Evolutionary conservation across 2,797 vertebrate species (phyloP).

Genomic region (Antrozous pallidus): DNA sequence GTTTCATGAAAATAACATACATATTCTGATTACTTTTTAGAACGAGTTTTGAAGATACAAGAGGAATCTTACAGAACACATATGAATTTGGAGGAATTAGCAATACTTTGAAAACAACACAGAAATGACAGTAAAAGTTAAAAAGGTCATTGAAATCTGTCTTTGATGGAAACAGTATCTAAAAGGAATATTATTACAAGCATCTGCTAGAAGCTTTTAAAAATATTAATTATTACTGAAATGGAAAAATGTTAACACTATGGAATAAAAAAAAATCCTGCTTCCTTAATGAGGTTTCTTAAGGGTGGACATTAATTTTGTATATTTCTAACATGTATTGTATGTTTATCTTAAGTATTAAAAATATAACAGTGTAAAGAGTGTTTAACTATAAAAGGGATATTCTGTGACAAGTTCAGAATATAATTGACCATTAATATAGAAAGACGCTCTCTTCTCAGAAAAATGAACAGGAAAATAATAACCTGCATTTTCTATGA

Average conservation of each 20-base stretch:
- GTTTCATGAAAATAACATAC: background rate
- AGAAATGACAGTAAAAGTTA: conserved; percentile 29
- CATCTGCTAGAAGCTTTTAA: conserved; percentile 30
- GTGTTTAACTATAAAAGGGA: conserved; percentile 20
- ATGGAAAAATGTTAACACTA: conserved; percentile 35
- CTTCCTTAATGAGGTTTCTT: conserved; percentile 25
- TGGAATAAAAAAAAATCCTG: conserved; percentile 35
- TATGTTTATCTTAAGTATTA: conserved; percentile 13
- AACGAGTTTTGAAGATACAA: conserved; percentile 36
- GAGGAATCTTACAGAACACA: conserved; percentile 39
- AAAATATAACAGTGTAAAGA: background rate
- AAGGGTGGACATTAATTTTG: conserved; percentile 20
- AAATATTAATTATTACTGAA: conserved; percentile 58
- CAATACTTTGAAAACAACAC: conserved; percentile 42
- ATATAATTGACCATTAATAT: conserved; percentile 25
- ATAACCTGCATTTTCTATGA: background rate
- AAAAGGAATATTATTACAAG: conserved; percentile 33
- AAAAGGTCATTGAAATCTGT: conserved; percentile 39
- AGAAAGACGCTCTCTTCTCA: background rate
- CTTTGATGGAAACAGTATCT: conserved; percentile 42
- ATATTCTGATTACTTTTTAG: conserved; percentile 36
- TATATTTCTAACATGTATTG: conserved; percentile 4
- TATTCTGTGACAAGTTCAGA: conserved; percentile 1
- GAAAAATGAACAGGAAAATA: conserved; percentile 10
- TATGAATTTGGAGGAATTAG: conserved; percentile 29